Conservation (phyloP, 2,113 vertebrate species). For the Fregetta grallaria region DNA sequence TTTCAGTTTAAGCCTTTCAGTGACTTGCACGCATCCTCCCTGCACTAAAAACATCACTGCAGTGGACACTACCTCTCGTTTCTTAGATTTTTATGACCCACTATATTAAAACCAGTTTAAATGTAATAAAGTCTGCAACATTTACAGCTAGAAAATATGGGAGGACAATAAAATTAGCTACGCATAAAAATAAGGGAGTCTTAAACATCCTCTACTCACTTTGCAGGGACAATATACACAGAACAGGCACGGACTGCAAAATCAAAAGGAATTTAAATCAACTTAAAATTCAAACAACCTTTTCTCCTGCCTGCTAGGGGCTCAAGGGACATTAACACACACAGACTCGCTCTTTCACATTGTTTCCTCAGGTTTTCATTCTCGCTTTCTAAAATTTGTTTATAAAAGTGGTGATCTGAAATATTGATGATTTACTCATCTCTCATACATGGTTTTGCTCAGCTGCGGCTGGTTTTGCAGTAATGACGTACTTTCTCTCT, state of each 20-base stretch:
- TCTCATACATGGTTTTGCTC: not conserved
- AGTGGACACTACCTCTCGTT: not conserved
- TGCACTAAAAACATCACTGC: not conserved
- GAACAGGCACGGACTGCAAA: not conserved
- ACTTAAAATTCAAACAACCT: constrained; percentile 51
- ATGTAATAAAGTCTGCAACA: constrained; percentile 64
- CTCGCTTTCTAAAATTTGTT: constrained; percentile 18
- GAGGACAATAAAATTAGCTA: constrained; percentile 67
- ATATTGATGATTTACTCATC: not conserved
- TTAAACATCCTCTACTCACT: constrained; percentile 22
- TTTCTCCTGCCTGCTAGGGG: not conserved
- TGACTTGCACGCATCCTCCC: not conserved
- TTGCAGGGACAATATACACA: constrained; percentile 30
- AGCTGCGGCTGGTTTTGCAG: not conserved
- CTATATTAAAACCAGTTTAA: constrained; percentile 68
- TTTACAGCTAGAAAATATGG: constrained; percentile 67
- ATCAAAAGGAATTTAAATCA: constrained; percentile 27
- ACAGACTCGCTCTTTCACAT: not conserved
- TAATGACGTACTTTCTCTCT: not conserved
- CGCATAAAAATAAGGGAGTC: constrained; percentile 56
- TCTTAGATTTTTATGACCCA: constrained; percentile 49
- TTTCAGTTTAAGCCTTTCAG: not conserved
- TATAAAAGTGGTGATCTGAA: constrained; percentile 10
- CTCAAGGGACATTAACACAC: constrained; percentile 5
- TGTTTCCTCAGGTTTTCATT: not conserved